A percentile compares a stretch with the other conserved stretches of the same genome.
Evolutionary conservation across 2,113 vertebrate species (phyloP).

Genomic region (Morone chrysops): DNA sequence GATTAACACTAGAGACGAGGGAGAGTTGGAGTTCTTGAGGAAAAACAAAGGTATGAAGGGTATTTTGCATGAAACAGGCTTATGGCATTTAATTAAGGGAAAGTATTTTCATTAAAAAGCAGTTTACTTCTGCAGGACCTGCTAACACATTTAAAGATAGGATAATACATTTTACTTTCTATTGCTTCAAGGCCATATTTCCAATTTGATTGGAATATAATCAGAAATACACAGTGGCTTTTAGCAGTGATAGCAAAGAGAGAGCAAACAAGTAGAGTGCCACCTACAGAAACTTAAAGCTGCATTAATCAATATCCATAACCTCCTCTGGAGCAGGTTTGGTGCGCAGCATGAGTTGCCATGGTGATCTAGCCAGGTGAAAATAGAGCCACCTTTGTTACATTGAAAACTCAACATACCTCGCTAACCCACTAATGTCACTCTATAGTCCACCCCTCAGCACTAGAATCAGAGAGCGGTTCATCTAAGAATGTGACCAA

Average conservation of each 20-base stretch:
- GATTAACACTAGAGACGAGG: background rate
- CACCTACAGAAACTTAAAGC: background rate
- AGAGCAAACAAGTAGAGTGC: too few species aligned
- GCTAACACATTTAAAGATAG: background rate
- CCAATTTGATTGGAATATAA: background rate
- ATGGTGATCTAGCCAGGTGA: too few species aligned
- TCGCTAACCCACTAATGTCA: too few species aligned
- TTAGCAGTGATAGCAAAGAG: background rate
- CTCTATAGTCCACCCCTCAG: too few species aligned
- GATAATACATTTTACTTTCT: background rate
- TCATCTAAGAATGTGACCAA: background rate
- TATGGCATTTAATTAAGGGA: background rate
- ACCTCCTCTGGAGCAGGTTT: too few species aligned
- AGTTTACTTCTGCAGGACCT: background rate
- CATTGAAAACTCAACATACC: too few species aligned
- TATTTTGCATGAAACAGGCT: background rate
- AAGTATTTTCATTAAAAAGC: background rate
- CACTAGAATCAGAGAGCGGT: too few species aligned
- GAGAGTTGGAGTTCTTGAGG: background rate
- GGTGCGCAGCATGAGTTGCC: too few species aligned
- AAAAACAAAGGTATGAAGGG: background rate
- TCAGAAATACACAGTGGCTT: background rate
- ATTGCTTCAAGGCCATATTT: background rate
- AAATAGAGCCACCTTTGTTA: too few species aligned
- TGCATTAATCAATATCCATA: background rate